Conservation (phyloP, 2,113 vertebrate species). For the Carettochelys insculpta region DNA sequence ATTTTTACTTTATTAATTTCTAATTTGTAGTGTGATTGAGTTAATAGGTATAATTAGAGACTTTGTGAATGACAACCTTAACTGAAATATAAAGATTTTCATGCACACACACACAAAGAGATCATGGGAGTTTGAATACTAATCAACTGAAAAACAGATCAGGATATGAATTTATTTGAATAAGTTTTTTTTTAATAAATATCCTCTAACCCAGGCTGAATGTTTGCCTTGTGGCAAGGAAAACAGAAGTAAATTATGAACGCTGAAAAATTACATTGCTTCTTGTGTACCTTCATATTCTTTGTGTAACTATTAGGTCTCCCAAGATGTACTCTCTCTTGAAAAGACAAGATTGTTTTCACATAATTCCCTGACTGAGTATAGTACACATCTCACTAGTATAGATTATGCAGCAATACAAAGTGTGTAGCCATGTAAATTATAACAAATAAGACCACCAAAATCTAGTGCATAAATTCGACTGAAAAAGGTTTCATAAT, state of each 20-base stretch:
- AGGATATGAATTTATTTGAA: not conserved
- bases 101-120: constrained; percentile 19
- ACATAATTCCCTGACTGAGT: not conserved
- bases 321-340: not conserved
- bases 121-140: constrained; percentile 31
- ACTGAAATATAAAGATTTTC: not conserved
- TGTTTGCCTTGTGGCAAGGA: not conserved
- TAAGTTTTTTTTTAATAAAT: not conserved
- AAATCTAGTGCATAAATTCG: not conserved
- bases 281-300: not conserved
- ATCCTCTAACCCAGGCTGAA: not conserved
- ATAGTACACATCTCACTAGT: not conserved
- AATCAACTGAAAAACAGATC: constrained; percentile 19
- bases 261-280: not conserved
- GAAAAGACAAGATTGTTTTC: not conserved
- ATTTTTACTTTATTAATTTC: not conserved
- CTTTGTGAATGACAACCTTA: too few species aligned
- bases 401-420: not conserved
- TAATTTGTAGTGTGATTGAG: not conserved
- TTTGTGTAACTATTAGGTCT: not conserved
- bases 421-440: not conserved
- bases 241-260: not conserved
- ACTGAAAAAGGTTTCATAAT: not conserved
- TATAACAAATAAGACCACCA: not conserved
- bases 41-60: not conserved